phyloP scores from a whole-genome alignment of 2,888 invertebrate genomes.

The Lottia gigantea region DNA sequence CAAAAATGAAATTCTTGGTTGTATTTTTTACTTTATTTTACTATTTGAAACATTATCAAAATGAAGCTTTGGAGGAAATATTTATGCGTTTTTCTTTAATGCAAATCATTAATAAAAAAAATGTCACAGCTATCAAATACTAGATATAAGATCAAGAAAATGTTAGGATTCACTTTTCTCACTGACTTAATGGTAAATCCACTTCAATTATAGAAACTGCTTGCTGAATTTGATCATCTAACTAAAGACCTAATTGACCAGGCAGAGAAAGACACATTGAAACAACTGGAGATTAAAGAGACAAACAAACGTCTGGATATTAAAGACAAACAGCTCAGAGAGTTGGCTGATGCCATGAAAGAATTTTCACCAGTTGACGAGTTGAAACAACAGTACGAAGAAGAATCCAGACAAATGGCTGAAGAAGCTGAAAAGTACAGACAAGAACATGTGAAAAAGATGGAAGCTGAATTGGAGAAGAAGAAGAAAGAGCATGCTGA shows the following conservation, averaged over 20 bases:
- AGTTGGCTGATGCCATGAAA: conserved; percentile 61
- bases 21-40: too few relatives aligned
- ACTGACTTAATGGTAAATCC: too few relatives aligned
- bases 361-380: conserved; percentile 53
- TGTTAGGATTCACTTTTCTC: too few relatives aligned
- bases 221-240: conserved; percentile 59
- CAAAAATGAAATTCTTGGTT: too few relatives aligned
- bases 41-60: too few relatives aligned
- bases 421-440: conserved; percentile 50
- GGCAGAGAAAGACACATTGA: conserved; percentile 51
- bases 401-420: conserved; percentile 46
- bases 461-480: conserved; percentile 54
- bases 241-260: conserved; percentile 48
- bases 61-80: too few relatives aligned
- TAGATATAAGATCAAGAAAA: too few relatives aligned
- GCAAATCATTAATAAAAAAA: too few relatives aligned
- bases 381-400: conserved; percentile 56
- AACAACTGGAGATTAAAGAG: conserved; percentile 52
- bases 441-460: conserved; percentile 46
- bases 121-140: too few relatives aligned
- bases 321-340: conserved; percentile 60
- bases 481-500: conserved; percentile 48
- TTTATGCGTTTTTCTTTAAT: too few relatives aligned
- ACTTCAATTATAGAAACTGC: conserved; percentile 43
- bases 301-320: conserved; percentile 56